phyloP scores from a whole-genome alignment of 2,113 vertebrate species.

The Gnathonemus longibarbis region DNA sequence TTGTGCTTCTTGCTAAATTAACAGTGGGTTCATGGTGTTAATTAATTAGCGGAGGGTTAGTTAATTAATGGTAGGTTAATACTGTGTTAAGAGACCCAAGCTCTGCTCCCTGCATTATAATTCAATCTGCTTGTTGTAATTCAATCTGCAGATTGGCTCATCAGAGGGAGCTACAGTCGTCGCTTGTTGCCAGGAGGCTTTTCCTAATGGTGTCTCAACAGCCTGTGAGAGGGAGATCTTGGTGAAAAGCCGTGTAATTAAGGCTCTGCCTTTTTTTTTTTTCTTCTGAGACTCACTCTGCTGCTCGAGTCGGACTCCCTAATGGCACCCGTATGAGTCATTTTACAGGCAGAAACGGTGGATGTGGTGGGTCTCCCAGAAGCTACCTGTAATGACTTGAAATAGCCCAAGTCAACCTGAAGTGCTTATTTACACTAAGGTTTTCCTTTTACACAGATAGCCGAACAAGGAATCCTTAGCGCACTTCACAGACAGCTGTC shows the following conservation, averaged over 20 bases:
- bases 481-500: background rate
- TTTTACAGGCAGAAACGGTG: conserved; percentile 12
- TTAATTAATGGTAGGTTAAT: background rate
- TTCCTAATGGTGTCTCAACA: background rate
- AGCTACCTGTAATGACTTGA: conserved; percentile 26
- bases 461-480: background rate
- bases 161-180: background rate
- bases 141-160: background rate
- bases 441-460: background rate
- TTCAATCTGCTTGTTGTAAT: conserved; percentile 12
- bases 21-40: background rate
- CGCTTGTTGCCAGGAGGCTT: background rate
- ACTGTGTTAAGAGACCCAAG: background rate
- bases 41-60: conserved; percentile 1
- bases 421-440: background rate
- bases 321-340: conserved; percentile 26
- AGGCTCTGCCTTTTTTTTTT: background rate
- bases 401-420: background rate
- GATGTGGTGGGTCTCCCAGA: conserved; percentile 14
- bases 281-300: background rate
- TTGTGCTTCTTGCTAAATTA: background rate
- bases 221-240: background rate
- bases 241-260: conserved; percentile 17
- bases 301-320: conserved; percentile 18
- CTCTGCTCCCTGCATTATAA: background rate